Conservation (phyloP, 2,797 vertebrate species). For the Fundulus diaphanus region DNA sequence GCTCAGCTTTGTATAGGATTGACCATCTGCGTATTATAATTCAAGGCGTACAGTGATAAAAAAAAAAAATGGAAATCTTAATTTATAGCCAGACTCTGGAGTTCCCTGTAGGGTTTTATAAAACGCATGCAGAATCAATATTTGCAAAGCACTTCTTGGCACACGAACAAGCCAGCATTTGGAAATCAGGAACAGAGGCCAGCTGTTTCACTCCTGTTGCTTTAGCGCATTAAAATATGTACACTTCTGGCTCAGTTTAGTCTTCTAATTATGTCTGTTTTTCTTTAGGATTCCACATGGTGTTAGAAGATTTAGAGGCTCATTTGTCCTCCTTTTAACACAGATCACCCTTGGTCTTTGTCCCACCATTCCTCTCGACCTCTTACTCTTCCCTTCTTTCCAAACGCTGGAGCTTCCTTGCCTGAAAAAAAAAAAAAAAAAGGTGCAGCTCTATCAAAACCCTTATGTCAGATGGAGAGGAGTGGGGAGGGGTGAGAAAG, state of each 20-base stretch:
- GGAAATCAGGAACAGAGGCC: slow-evolving; percentile 44
- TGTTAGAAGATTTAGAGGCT: slow-evolving; percentile 56
- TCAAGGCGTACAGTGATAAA: not conserved
- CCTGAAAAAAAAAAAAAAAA: slow-evolving; percentile 38
- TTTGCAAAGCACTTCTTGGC: not conserved
- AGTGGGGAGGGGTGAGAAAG: slow-evolving; percentile 23
- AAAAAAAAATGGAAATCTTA: not conserved
- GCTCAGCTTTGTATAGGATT: not conserved
- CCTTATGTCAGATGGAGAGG: slow-evolving; percentile 25
- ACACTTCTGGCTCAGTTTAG: slow-evolving; percentile 43
- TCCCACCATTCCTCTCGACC: slow-evolving; percentile 2
- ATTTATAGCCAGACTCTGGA: not conserved
- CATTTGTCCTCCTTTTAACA: slow-evolving; percentile 48
- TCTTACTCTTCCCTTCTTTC: slow-evolving; percentile 13
- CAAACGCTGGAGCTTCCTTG: slow-evolving; percentile 40
- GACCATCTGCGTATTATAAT: not conserved
- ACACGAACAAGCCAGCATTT: slow-evolving; percentile 22
- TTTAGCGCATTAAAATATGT: slow-evolving; percentile 43
- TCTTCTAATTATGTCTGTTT: slow-evolving; percentile 52
- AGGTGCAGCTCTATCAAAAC: slow-evolving; percentile 50
- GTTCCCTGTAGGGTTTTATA: not conserved
- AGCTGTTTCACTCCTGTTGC: slow-evolving; percentile 41
- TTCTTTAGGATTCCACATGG: slow-evolving; percentile 56
- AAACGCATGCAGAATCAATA: slow-evolving; percentile 9
- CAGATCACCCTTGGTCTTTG: slow-evolving; percentile 12